phyloP scores from a whole-genome alignment of 1,140 invertebrate genomes.

The Pseudomyrmex dendroicus region DNA sequence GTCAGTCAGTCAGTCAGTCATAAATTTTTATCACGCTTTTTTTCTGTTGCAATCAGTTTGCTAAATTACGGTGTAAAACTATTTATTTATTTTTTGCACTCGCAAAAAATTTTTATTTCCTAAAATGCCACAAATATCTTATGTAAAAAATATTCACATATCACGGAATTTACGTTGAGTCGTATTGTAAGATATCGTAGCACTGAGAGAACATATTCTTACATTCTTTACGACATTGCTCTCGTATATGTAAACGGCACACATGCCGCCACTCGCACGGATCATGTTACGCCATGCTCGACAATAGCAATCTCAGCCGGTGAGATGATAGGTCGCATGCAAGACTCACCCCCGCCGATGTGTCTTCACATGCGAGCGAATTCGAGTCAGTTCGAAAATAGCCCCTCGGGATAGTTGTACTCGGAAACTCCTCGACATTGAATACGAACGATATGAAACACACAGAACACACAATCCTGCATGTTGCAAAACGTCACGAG shows the following conservation, averaged over 20 bases:
- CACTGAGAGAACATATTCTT: neutral
- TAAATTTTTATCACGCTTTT: no score
- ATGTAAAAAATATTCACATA: neutral
- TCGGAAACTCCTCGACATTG: conserved; percentile 40
- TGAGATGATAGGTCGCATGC: conserved; percentile 53
- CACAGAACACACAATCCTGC: conserved; percentile 11
- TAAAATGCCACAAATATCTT: neutral
- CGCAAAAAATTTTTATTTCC: neutral
- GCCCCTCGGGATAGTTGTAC: conserved; percentile 31
- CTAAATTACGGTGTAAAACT: no score
- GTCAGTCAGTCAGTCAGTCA: no score
- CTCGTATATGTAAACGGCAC: neutral
- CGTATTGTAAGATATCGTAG: conserved; percentile 2
- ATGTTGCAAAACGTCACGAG: conserved; percentile 21
- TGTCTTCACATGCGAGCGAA: conserved; percentile 49
- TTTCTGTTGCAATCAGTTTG: no score
- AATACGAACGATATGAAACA: conserved; percentile 33
- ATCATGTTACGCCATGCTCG: conserved; percentile 17
- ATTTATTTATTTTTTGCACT: no score
- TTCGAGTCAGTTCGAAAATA: conserved; percentile 45
- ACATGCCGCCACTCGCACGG: conserved; percentile 27
- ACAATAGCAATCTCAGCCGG: conserved; percentile 52
- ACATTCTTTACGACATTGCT: conserved; percentile 5
- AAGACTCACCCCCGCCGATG: conserved; percentile 1
- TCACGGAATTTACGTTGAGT: neutral